Conservation (phyloP, 2,888 invertebrate genomes). For the Eledone cirrhosa region DNA sequence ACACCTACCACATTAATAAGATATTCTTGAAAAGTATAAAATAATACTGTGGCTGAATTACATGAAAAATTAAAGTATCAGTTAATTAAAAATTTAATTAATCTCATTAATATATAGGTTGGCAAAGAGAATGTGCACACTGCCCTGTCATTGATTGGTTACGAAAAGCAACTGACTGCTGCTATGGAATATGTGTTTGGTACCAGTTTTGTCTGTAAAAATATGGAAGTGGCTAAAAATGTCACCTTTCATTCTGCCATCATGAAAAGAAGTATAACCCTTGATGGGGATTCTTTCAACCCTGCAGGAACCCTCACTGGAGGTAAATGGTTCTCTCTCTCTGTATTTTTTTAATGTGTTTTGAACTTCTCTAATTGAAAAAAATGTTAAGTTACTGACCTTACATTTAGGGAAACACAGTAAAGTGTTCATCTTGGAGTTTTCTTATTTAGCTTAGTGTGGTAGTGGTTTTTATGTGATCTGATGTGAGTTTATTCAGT, state of each 20-base stretch:
- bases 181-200: slow-evolving; percentile 93
- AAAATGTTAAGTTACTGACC: neutral
- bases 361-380: neutral
- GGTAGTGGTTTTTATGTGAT: no score
- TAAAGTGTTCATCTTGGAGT: no score
- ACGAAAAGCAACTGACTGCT: slow-evolving; percentile 73
- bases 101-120: slow-evolving; percentile 69
- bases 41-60: no score
- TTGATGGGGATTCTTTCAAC: slow-evolving; percentile 91
- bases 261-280: slow-evolving; percentile 75
- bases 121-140: slow-evolving; percentile 83
- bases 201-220: slow-evolving; percentile 81
- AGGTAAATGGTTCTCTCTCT: slow-evolving; percentile 69
- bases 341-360: neutral
- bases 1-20: no score
- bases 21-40: no score
- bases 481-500: no score
- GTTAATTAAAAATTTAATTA: no score
- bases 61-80: no score
- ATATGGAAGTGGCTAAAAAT: slow-evolving; percentile 81
- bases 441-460: no score
- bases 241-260: slow-evolving; percentile 78
- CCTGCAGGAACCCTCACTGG: slow-evolving; percentile 91
- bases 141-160: slow-evolving; percentile 82
- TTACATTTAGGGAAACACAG: no score